Evolutionary conservation across 2,797 vertebrate species (phyloP).

Genomic region (Takifugu rubripes): DNA sequence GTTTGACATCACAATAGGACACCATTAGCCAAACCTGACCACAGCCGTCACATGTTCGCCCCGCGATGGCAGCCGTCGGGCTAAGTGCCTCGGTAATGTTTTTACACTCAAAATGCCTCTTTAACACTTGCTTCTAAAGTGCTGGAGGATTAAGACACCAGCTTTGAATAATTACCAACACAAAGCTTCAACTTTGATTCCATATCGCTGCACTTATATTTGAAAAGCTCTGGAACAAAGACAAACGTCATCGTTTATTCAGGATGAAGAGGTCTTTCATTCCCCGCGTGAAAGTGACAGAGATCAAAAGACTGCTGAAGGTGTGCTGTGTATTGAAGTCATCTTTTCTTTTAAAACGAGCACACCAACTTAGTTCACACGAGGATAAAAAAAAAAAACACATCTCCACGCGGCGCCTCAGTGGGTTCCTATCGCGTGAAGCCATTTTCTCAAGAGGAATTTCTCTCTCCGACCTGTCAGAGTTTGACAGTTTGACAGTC

Average conservation of each 20-base stretch:
- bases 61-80: conserved; percentile 64
- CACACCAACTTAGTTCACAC: conserved; percentile 48
- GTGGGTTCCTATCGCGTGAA: conserved; percentile 34
- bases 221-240: conserved; percentile 69
- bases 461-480: too few species aligned
- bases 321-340: conserved; percentile 42
- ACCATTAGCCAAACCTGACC: conserved; percentile 65
- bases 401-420: conserved; percentile 31
- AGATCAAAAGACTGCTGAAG: conserved; percentile 62
- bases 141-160: conserved; percentile 62
- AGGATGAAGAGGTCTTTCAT: conserved; percentile 33
- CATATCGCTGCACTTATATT: conserved; percentile 69
- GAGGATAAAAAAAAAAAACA: conserved; percentile 25
- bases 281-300: conserved; percentile 50
- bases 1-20: conserved; percentile 74
- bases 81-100: conserved; percentile 66
- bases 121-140: conserved; percentile 71
- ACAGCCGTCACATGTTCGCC: conserved; percentile 67
- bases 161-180: conserved; percentile 74
- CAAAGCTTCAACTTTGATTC: conserved; percentile 69
- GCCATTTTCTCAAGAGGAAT: conserved; percentile 9
- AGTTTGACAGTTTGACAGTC: background rate
- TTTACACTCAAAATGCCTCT: conserved; percentile 76
- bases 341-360: conserved; percentile 36
- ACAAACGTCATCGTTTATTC: conserved; percentile 60